Base-by-base conservation (phyloP, 2,797 vertebrate genomes). In the Enoplosus armatus region DNA sequence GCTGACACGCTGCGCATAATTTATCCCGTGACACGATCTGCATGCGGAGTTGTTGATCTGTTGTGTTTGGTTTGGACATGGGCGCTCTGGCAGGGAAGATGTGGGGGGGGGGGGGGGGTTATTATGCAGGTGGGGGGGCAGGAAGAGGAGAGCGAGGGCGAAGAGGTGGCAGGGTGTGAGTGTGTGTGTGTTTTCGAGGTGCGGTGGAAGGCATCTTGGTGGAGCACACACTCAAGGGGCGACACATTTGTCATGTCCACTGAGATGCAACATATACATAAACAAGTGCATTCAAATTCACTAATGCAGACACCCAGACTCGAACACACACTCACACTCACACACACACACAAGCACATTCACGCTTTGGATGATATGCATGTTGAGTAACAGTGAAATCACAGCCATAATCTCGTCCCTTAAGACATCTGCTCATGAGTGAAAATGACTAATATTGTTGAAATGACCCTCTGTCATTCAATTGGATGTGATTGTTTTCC, bases 21-120 rank as follows among this genome's bases (percentile, higher is more conserved):
- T 96, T 95, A 95, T 90, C 94, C 89, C n/a, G 82, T 94, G 94
- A 95, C 93, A 93, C 89, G 92, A 95, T 96, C 93, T 95, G 95
- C 94, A 95, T 95, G 94, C 92, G 85, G 92, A 92, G 93, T 93
- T 94, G 93, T 95, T 95, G 95, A 95, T 95, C 94, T 95, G 94
- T 94, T 92, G 92, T 94, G 93, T 94, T 94, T 88, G 94, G 90
- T 94, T 93, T 94, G 91, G 93, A 95, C 95, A 93, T 86, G 91
- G 91, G 91, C 72, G 88, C 92, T 86, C 91, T 94, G 93, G 92
- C 90, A 92, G 88, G 83, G 83, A 77, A 88, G 88, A 85, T 72
- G n/a, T 53, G 85, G 31, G 60, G 63, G 68, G 55, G 75, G 60
- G 8, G 58, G 22, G 68, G 82, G 77, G 72, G 82, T 92, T 90